A percentile compares a stretch with the other conserved stretches of the same genome.
These are phyloP conservation scores for Melanostoma mellinum DNA, from an alignment of 2,888 invertebrate species.

Conservation along the genomic window DNA sequence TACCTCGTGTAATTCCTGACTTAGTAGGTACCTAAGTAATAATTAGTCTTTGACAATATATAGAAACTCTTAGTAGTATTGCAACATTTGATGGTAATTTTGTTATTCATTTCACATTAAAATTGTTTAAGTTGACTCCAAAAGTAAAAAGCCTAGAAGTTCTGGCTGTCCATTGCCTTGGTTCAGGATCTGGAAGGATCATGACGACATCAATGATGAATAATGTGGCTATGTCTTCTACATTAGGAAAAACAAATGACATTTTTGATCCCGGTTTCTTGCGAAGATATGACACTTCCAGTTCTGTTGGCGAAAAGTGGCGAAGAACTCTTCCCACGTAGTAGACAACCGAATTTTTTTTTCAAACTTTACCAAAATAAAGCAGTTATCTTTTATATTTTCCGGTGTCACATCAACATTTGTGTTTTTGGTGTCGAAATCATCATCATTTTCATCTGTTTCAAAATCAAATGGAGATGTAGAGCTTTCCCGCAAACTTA, in stretches of 20 bases:
- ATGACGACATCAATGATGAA: constrained; percentile 28
- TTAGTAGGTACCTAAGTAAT: not conserved
- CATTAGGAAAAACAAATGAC: constrained; percentile 45
- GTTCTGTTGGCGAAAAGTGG: constrained; percentile 38
- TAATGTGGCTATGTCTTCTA: constrained; percentile 38
- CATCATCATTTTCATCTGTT: constrained; percentile 36
- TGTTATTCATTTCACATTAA: constrained; percentile 25
- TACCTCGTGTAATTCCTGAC: too few relatives aligned
- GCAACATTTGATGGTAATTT: constrained; percentile 23
- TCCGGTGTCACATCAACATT: constrained; percentile 34
- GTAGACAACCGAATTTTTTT: constrained; percentile 39
- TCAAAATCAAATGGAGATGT: constrained; percentile 46
- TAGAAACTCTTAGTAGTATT: constrained; percentile 27
- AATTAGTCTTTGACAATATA: constrained; percentile 28
- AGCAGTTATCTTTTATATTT: constrained; percentile 44
- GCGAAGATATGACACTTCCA: constrained; percentile 36
- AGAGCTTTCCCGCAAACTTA: constrained; percentile 45
- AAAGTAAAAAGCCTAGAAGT: constrained; percentile 41
- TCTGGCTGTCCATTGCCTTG: constrained; percentile 32
- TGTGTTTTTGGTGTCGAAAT: constrained; percentile 34
- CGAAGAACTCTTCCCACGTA: constrained; percentile 45
- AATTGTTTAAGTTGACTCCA: constrained; percentile 35
- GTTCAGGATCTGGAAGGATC: constrained; percentile 43
- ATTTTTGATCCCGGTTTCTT: constrained; percentile 43
- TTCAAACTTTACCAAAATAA: constrained; percentile 47